Evolutionary conservation across 2,113 vertebrate genomes (phyloP), one percentile per base, ranked within the genome.

Genomic region (Vanacampus margaritifer): DNA sequence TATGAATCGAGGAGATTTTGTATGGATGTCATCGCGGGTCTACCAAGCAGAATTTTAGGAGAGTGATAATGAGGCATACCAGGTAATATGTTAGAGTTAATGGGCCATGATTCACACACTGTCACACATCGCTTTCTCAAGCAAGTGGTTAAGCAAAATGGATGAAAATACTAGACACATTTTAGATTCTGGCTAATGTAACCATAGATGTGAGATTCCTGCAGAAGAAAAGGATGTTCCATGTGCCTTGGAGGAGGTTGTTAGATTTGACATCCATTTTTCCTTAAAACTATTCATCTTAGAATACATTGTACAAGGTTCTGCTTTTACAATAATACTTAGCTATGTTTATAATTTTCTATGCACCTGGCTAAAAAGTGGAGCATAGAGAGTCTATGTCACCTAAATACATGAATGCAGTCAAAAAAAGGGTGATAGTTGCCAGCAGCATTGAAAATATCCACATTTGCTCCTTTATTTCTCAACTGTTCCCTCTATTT

Each of bases 41-140:
- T 28, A n/a, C 10, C 19, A 8, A 60, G 32, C 10, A 36, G 58
- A 12, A 60, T n/a, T 60, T 60, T n/a, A 39, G 58, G 16, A 19
- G 56, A 23, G 28, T 10, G 56, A 35, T 3, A 17, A 32, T 2
- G 32, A n/a, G 11, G 36, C 36, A 13, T 41, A 39, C 35, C 4
- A 39, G 35, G n/a, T 60, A 60, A 60, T 61, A 39, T 12, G 21
- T 39, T 39, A 8, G 57, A n/a, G 58, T 61, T 61, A 61, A 39
- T 61, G 36, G 58, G n/a, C n/a, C 58, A 17, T 13, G 58, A 41
- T 39, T 37, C 14, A 41, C 21, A 23, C 35, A 21, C 11, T 61
- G 58, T 39, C 37, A 54, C 51, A 54, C 51, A 54, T 26, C 23
- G 10, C 36, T 61, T 59, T 61, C 58, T 61, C 35, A 23, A 36